A percentile compares a stretch with the other conserved stretches of the same genome.
phyloP scores from a whole-genome alignment of 1,140 invertebrate genomes.

The Ceratoteleas bidentatus region DNA sequence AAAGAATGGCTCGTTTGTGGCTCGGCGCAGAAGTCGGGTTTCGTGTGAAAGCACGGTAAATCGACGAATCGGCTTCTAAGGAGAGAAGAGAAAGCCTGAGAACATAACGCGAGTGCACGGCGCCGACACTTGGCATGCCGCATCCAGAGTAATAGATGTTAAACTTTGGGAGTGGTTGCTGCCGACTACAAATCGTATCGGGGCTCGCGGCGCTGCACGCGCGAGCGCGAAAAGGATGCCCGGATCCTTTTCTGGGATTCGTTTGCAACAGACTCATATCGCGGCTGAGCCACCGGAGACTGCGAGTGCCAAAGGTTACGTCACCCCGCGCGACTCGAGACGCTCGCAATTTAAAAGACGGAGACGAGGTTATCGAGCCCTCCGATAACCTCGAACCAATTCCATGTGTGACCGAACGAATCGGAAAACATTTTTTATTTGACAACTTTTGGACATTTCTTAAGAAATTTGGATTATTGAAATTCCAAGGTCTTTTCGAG shows the following conservation, averaged over 20 bases:
- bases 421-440: too few relatives aligned
- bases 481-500: too few relatives aligned
- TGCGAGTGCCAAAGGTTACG: constrained; percentile 60
- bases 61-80: constrained; percentile 74
- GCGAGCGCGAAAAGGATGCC: constrained; percentile 40
- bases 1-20: constrained; percentile 27
- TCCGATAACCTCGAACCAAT: too few relatives aligned
- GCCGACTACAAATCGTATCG: constrained; percentile 66
- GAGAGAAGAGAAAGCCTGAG: constrained; percentile 81
- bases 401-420: too few relatives aligned
- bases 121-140: constrained; percentile 68
- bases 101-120: constrained; percentile 73
- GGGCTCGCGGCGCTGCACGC: constrained; percentile 40
- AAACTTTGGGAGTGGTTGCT: constrained; percentile 72
- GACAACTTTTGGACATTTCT: too few relatives aligned
- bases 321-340: constrained; percentile 39
- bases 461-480: too few relatives aligned
- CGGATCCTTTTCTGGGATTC: constrained; percentile 47
- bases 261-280: constrained; percentile 41
- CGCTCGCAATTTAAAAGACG: constrained; percentile 36
- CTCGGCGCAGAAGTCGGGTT: constrained; percentile 63
- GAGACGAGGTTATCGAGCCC: constrained; percentile 27
- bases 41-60: constrained; percentile 78
- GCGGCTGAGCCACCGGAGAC: constrained; percentile 26
- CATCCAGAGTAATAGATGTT: constrained; percentile 74